phyloP scores from a whole-genome alignment of 2,113 vertebrate species.

The Varanus salvator region DNA sequence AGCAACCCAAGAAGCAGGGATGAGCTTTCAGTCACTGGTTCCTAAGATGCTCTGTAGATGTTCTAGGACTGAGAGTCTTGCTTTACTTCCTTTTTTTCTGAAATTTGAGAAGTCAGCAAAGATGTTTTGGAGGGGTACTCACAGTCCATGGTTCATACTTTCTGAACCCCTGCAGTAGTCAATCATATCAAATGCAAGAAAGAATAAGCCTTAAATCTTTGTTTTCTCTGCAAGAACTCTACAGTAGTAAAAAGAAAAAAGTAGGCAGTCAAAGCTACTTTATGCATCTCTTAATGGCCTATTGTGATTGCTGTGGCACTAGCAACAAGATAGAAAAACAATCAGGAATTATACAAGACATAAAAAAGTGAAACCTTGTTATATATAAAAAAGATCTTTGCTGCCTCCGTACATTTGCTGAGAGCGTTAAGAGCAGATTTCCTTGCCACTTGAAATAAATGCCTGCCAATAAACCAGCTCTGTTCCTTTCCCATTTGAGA shows the following conservation, averaged over 20 bases:
- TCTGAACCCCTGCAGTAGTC: neutral
- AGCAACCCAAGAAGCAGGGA: no score
- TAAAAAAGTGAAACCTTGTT: slow-evolving; percentile 42
- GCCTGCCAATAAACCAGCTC: slow-evolving; percentile 49
- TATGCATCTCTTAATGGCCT: slow-evolving; percentile 8
- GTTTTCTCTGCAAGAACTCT: slow-evolving; percentile 4
- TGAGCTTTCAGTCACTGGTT: no score
- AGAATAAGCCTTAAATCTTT: neutral
- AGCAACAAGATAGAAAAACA: slow-evolving; percentile 45
- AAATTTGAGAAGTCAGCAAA: no score
- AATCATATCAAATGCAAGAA: neutral
- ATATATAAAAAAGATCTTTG: slow-evolving; percentile 39
- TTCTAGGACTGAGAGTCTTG: no score
- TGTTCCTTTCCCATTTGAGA: slow-evolving; percentile 31
- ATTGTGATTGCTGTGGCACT: slow-evolving; percentile 10
- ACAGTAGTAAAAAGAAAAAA: neutral
- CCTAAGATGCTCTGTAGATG: no score
- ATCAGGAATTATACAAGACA: slow-evolving; percentile 41
- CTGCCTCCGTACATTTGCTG: slow-evolving; percentile 22
- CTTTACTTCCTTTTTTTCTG: no score
- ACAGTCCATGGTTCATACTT: no score
- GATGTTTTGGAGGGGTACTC: no score
- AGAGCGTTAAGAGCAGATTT: slow-evolving; percentile 38
- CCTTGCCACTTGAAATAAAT: slow-evolving; percentile 51
- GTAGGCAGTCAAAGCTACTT: neutral